Percentiles rank a stretch among this genome's conserved stretches.
Conservation (phyloP, 2,113 vertebrate species). For the Nipponia nippon region DNA sequence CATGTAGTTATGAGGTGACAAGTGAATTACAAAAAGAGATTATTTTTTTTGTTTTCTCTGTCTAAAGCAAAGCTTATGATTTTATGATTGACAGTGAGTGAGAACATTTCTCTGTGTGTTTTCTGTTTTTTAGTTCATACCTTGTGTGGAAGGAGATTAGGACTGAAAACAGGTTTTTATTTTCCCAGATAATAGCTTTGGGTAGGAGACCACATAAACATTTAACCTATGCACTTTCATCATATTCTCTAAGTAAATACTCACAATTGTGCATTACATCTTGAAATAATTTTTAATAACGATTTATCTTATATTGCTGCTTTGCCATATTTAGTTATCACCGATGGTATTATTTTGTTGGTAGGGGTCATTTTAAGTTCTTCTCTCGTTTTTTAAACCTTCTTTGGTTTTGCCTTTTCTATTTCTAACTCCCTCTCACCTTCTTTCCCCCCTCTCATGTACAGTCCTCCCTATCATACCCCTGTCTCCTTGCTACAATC, state of each 20-base stretch:
- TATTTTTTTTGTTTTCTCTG: not conserved
- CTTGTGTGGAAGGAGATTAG: not conserved
- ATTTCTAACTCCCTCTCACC: not conserved
- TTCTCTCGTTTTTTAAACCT: not conserved
- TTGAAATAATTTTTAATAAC: not conserved
- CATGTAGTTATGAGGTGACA: not conserved
- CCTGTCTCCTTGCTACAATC: not conserved
- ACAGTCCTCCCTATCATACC: not conserved
- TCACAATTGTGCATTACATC: not conserved
- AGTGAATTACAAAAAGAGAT: not conserved
- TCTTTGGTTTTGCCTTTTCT: not conserved
- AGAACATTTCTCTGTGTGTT: not conserved
- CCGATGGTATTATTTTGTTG: not conserved
- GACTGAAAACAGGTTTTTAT: not conserved
- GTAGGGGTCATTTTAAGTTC: not conserved
- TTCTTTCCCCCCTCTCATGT: fast-evolving
- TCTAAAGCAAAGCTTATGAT: not conserved
- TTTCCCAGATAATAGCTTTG: not conserved
- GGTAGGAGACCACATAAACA: not conserved
- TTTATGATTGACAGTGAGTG: not conserved
- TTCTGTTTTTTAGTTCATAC: not conserved
- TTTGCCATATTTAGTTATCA: not conserved
- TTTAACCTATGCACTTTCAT: not conserved
- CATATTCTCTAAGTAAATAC: not conserved
- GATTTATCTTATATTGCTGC: not conserved